A percentile compares a stretch with the other conserved stretches of the same genome.
Conservation (phyloP, 2,888 invertebrate genomes). For the Phalangium opilio region DNA sequence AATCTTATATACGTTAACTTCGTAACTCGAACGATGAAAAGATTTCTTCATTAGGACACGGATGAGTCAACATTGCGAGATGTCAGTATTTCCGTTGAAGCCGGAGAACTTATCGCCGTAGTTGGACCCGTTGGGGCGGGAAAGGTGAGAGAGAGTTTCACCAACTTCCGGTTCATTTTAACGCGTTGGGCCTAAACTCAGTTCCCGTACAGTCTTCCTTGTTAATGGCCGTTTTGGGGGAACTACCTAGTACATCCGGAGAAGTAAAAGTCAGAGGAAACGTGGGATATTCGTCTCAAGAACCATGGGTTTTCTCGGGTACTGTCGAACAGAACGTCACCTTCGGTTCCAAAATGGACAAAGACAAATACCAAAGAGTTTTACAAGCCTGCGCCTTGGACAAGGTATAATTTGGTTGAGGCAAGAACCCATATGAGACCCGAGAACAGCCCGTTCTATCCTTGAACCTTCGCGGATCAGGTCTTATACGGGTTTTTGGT, state of each 20-base stretch:
- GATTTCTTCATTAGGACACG: conserved; percentile 8
- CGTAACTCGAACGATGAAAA: no score
- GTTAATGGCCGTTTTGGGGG: conserved; percentile 47
- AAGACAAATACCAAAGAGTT: conserved; percentile 36
- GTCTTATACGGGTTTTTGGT: no score
- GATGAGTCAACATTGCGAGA: conserved; percentile 21
- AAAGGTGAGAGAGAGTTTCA: conserved; percentile 38
- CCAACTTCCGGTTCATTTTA: background rate
- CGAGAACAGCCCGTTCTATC: no score
- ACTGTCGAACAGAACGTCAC: conserved; percentile 81
- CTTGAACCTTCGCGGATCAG: no score
- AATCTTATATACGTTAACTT: background rate
- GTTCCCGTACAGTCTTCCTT: conserved; percentile 24
- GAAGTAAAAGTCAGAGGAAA: conserved; percentile 44
- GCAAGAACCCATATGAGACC: no score
- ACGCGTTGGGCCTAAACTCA: no score
- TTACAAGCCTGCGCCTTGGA: conserved; percentile 37
- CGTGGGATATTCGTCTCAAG: conserved; percentile 46
- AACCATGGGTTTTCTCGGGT: conserved; percentile 56
- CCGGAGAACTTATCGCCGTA: conserved; percentile 47
- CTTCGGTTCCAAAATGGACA: conserved; percentile 56
- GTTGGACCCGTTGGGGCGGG: conserved; percentile 81
- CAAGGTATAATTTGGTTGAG: no score
- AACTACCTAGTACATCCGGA: conserved; percentile 47
- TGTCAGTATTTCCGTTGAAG: conserved; percentile 27